These are phyloP conservation scores for Tachypleus tridentatus DNA, from an alignment of 1,140 invertebrate species.

Conservation along the genomic window DNA sequence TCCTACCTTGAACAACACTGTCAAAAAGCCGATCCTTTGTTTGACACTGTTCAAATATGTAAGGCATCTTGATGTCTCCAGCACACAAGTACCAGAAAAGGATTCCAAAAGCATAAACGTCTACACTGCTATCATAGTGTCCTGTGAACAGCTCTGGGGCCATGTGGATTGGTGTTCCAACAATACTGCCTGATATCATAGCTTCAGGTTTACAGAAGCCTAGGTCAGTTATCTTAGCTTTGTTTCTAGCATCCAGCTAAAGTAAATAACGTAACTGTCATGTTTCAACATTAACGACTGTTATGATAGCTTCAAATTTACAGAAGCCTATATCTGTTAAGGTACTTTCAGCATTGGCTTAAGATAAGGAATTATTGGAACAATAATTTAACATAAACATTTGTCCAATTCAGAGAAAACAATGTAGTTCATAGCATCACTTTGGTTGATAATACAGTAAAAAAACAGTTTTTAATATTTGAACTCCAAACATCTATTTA, in stretches of 20 bases:
- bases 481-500: too few species aligned
- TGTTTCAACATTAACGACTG: constrained; percentile 51
- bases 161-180: constrained; percentile 88
- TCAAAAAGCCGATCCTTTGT: constrained; percentile 81
- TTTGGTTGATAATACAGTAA: too few species aligned
- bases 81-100: constrained; percentile 85
- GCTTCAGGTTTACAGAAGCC: constrained; percentile 85
- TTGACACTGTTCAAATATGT: constrained; percentile 69
- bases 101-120: constrained; percentile 84
- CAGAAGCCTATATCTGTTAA: too few species aligned
- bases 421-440: too few species aligned
- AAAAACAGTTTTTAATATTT: too few species aligned
- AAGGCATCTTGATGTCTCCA: constrained; percentile 62
- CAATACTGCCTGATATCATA: constrained; percentile 74
- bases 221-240: constrained; percentile 74
- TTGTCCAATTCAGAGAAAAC: too few species aligned
- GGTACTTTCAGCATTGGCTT: too few species aligned
- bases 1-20: constrained; percentile 62
- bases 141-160: constrained; percentile 73
- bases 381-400: too few species aligned
- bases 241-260: constrained; percentile 53
- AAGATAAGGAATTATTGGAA: too few species aligned
- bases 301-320: constrained; percentile 43
- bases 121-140: constrained; percentile 70
- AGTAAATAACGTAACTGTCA: constrained; percentile 15